phyloP scores from a whole-genome alignment of 2,888 invertebrate species.

The Leptopilina syphax region DNA sequence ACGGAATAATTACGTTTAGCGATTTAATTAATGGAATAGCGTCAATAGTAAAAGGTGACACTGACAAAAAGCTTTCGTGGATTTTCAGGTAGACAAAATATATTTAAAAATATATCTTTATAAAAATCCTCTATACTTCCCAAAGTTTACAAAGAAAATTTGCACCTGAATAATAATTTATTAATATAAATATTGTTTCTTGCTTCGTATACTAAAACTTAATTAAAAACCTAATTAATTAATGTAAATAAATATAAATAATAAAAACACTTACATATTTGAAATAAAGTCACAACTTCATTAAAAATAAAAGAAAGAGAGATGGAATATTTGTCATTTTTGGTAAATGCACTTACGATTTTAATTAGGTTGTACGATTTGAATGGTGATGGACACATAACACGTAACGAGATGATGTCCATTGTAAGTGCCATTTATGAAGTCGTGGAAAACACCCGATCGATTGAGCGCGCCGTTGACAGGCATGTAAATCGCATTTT shows the following conservation, averaged over 20 bases:
- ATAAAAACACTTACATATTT: too few species aligned
- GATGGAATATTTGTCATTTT: constrained; percentile 12
- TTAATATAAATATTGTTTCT: too few species aligned
- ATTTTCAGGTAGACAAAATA: constrained; percentile 66
- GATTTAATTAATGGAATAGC: constrained; percentile 66
- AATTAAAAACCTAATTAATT: too few species aligned
- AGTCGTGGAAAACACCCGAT: constrained; percentile 64
- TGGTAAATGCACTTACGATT: constrained; percentile 30
- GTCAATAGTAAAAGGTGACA: constrained; percentile 65
- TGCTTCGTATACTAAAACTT: too few species aligned
- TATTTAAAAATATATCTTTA: neutral
- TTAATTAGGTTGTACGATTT: constrained; percentile 68
- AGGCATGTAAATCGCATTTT: constrained; percentile 69
- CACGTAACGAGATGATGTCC: constrained; percentile 67
- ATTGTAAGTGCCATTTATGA: constrained; percentile 70
- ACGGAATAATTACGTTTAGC: constrained; percentile 68
- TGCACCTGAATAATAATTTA: too few species aligned
- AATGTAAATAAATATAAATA: too few species aligned
- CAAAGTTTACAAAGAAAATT: too few species aligned
- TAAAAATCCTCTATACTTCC: too few species aligned
- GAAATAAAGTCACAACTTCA: too few species aligned
- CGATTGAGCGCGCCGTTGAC: constrained; percentile 59
- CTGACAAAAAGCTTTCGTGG: constrained; percentile 70
- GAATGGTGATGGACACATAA: constrained; percentile 70
- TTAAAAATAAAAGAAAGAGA: neutral